A percentile compares a stretch with the other conserved stretches of the same genome.
Evolutionary conservation across 2,797 vertebrate species (phyloP).

Genomic region (Catharus ustulatus): DNA sequence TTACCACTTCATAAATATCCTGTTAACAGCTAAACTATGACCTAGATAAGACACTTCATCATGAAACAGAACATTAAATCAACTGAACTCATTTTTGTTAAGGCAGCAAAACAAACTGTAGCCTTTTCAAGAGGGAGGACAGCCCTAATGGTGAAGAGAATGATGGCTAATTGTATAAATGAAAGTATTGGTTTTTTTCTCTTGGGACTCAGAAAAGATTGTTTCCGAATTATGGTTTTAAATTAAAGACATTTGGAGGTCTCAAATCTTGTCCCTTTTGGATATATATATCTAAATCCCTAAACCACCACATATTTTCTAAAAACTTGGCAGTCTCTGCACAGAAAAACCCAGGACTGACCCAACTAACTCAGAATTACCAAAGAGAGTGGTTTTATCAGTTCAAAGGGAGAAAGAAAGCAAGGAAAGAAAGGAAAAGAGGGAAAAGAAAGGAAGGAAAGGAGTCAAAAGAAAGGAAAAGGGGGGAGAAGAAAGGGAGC

Average conservation of each 20-base stretch:
- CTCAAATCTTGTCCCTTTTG: not conserved
- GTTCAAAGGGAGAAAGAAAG: not conserved
- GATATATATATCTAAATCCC: not conserved
- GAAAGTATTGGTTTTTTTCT: not conserved
- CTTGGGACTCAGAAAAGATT: not conserved
- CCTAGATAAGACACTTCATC: constrained; percentile 28
- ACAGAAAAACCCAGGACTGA: not conserved
- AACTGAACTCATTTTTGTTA: not conserved
- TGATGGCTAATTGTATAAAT: constrained; percentile 5
- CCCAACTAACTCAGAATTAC: not conserved
- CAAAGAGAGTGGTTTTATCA: not conserved
- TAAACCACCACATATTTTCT: not conserved
- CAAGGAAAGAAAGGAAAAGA: not conserved
- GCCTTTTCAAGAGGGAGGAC: not conserved
- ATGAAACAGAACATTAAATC: constrained; percentile 34
- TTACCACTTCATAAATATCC: constrained; percentile 58
- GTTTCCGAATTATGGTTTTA: constrained; percentile 31
- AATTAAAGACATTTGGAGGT: constrained; percentile 39
- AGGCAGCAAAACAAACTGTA: constrained; percentile 28
- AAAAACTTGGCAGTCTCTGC: not conserved
- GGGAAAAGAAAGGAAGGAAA: too few species aligned
- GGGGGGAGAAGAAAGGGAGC: too few species aligned
- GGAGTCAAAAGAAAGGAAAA: too few species aligned
- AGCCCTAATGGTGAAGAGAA: not conserved
- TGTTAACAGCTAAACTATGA: constrained; percentile 29